These are phyloP conservation scores for Dione vanillae DNA, from an alignment of 2,888 invertebrate genomes.

Conservation along the genomic window DNA sequence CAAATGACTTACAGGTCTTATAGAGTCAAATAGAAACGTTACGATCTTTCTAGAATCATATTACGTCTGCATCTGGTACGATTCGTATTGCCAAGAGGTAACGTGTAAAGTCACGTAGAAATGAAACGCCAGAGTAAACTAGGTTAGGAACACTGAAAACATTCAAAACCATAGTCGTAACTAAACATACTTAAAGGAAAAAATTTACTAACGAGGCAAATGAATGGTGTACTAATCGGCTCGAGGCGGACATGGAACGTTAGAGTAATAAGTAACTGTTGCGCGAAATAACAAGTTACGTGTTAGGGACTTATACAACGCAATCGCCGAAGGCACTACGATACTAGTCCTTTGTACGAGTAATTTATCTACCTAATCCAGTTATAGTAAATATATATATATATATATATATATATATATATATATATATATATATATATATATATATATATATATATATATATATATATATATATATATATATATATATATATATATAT, in stretches of 20 bases:
- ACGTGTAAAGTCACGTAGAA: slow-evolving; percentile 32
- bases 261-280: slow-evolving; percentile 14
- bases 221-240: slow-evolving; percentile 24
- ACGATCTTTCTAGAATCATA: slow-evolving; percentile 42
- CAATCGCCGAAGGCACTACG: background rate
- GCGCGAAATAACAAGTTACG: slow-evolving; percentile 4
- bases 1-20: slow-evolving; percentile 23
- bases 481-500: too few species aligned
- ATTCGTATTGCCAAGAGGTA: slow-evolving; percentile 34
- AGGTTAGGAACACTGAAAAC: slow-evolving; percentile 31
- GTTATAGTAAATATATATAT: too few species aligned
- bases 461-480: too few species aligned
- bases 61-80: slow-evolving; percentile 36
- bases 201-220: slow-evolving; percentile 31
- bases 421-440: too few species aligned
- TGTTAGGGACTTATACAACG: slow-evolving; percentile 1
- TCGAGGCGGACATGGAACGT: slow-evolving; percentile 22
- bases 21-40: slow-evolving; percentile 44
- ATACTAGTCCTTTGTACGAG: background rate
- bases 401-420: too few species aligned
- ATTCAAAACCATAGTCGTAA: slow-evolving; percentile 19
- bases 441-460: too few species aligned
- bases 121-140: slow-evolving; percentile 29
- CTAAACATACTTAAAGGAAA: slow-evolving; percentile 18
- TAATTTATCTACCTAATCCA: background rate